Percentiles rank a stretch among this genome's conserved stretches.
Evolutionary conservation across 2,888 invertebrate species (phyloP).

Genomic region (Saturnia japonica): DNA sequence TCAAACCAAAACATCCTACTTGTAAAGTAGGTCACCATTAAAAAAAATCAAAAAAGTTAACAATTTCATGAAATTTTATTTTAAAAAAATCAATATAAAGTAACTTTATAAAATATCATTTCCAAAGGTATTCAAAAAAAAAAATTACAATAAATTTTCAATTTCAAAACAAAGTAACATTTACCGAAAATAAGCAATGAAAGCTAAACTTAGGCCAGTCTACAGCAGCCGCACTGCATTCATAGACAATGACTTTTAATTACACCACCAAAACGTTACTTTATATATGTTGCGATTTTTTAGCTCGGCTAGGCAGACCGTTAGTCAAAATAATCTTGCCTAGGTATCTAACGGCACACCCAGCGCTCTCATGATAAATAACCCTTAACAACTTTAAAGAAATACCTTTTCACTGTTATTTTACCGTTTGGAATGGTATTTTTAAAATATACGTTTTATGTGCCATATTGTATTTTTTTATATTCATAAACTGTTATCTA

Average conservation of each 20-base stretch:
- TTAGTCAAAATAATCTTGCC: slow-evolving; percentile 79
- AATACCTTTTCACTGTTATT: slow-evolving; percentile 47
- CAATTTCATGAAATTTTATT: too few relatives aligned
- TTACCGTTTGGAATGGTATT: slow-evolving; percentile 64
- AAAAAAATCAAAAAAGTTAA: too few relatives aligned
- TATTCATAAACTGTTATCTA: neutral
- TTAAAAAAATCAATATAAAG: too few relatives aligned
- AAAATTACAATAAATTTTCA: too few relatives aligned
- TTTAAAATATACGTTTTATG: neutral
- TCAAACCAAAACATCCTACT: too few relatives aligned
- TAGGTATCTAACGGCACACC: slow-evolving; percentile 64
- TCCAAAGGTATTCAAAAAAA: too few relatives aligned
- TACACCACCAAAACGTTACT: slow-evolving; percentile 72
- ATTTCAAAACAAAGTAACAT: too few relatives aligned
- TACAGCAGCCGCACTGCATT: slow-evolving; percentile 24
- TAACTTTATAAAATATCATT: too few relatives aligned
- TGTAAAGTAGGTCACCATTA: too few relatives aligned
- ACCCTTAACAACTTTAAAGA: slow-evolving; percentile 61
- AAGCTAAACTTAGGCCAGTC: slow-evolving; percentile 2
- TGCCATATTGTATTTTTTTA: neutral
- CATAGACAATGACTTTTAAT: slow-evolving; percentile 55
- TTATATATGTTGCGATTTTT: slow-evolving; percentile 68
- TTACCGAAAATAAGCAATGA: slow-evolving; percentile 10
- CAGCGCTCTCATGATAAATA: slow-evolving; percentile 64
- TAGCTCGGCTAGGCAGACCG: slow-evolving; percentile 54